A percentile compares a stretch with the other conserved stretches of the same genome.
Conservation (phyloP, 2,113 vertebrate genomes). For the Rhombomys opimus region DNA sequence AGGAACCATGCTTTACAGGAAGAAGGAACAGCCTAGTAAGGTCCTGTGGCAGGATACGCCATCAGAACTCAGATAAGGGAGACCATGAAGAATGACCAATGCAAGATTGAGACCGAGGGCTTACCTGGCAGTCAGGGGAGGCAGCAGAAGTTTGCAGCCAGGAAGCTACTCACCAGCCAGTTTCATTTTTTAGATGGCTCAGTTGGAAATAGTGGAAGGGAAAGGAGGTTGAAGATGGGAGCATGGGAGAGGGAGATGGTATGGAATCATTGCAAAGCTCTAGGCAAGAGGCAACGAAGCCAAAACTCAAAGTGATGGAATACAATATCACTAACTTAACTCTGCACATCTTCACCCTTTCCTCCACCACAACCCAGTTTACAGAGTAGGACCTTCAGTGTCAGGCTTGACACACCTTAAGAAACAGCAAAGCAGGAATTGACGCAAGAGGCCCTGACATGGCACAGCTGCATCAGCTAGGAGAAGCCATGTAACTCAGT, state of each 20-base stretch:
- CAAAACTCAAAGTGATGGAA: neutral
- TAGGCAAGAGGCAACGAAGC: neutral
- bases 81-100: rapidly evolving
- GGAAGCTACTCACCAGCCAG: no score
- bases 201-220: neutral
- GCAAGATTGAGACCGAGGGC: rapidly evolving
- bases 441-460: rapidly evolving
- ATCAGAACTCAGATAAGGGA: neutral
- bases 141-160: neutral
- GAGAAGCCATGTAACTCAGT: rapidly evolving
- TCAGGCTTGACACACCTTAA: neutral
- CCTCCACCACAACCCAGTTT: rapidly evolving
- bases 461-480: neutral
- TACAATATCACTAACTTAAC: rapidly evolving
- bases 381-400: rapidly evolving
- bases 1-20: neutral
- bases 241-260: neutral
- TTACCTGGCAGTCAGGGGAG: neutral
- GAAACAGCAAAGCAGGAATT: neutral
- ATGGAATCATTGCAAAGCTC: neutral
- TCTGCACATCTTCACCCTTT: rapidly evolving
- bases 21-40: neutral
- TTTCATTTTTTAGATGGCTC: neutral
- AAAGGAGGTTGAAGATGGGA: rapidly evolving
- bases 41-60: rapidly evolving